These are phyloP conservation scores for Apus apus DNA, from an alignment of 2,113 vertebrate genomes.

Conservation along the genomic window DNA sequence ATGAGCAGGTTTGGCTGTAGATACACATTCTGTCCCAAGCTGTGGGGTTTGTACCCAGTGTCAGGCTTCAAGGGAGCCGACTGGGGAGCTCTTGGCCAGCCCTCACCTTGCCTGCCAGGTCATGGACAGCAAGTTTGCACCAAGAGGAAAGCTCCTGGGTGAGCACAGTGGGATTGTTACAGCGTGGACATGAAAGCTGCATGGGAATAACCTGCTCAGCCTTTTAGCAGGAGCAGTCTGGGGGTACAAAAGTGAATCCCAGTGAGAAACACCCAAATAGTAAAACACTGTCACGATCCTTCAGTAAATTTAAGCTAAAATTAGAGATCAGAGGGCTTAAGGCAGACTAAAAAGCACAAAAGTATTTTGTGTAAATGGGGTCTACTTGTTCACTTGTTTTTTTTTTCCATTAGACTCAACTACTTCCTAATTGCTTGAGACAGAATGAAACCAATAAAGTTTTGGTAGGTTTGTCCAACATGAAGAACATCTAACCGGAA, in stretches of 20 bases:
- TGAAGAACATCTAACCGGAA: neutral
- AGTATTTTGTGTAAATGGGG: fast-evolving
- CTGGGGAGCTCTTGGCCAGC: neutral
- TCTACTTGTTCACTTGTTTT: neutral
- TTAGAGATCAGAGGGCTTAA: neutral
- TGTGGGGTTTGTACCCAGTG: neutral
- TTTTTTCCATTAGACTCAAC: neutral
- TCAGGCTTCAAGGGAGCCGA: neutral
- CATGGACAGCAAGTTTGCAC: neutral
- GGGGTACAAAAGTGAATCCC: neutral
- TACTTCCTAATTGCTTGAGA: neutral
- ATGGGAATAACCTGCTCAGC: neutral
- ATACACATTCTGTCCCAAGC: neutral
- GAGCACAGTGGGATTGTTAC: neutral
- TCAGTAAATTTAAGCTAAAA: neutral
- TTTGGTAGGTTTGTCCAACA: neutral
- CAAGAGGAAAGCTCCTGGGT: neutral
- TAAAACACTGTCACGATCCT: neutral
- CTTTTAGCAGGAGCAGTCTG: neutral
- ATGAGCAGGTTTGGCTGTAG: neutral
- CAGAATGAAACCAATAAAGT: neutral
- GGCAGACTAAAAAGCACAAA: fast-evolving
- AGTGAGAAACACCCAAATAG: neutral
- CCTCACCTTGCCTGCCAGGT: too few species aligned
- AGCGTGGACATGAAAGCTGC: fast-evolving